Percentiles rank a stretch among this genome's conserved stretches.
Evolutionary conservation across 2,888 invertebrate species (phyloP).

Genomic region (Steinernema carpocapsae): DNA sequence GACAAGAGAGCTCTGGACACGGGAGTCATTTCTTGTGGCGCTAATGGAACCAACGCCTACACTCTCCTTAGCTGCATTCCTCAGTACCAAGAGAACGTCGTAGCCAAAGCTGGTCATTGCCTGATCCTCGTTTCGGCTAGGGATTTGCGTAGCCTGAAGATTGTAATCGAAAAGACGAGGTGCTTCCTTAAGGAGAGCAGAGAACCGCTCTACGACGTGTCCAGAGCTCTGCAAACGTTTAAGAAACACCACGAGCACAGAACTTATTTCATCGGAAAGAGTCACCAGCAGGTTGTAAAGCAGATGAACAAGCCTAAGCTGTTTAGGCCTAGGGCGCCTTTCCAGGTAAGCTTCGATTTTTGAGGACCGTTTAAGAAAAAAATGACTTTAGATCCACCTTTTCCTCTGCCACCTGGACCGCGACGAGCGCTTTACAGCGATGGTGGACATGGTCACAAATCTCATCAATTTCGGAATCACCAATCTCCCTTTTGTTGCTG

Average conservation of each 20-base stretch:
- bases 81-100: neutral
- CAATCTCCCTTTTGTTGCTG: constrained; percentile 11
- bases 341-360: neutral
- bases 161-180: constrained; percentile 9
- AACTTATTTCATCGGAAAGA: constrained; percentile 24
- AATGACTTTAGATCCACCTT: neutral
- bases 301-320: constrained; percentile 14
- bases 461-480: constrained; percentile 29
- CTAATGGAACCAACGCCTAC: constrained; percentile 20
- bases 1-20: constrained; percentile 19
- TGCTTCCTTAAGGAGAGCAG: neutral
- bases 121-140: constrained; percentile 15
- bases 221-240: constrained; percentile 23
- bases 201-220: constrained; percentile 22
- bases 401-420: constrained; percentile 23
- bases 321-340: neutral
- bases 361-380: too few species aligned
- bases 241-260: constrained; percentile 3
- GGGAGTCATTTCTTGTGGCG: neutral
- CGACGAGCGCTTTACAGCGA: constrained; percentile 22
- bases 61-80: constrained; percentile 27
- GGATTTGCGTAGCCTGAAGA: constrained; percentile 5
- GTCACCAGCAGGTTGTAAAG: constrained; percentile 10
- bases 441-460: constrained; percentile 23
- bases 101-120: neutral